Evolutionary conservation across 1,140 invertebrate genomes (phyloP).

Genomic region (Heterodera schachtii): DNA sequence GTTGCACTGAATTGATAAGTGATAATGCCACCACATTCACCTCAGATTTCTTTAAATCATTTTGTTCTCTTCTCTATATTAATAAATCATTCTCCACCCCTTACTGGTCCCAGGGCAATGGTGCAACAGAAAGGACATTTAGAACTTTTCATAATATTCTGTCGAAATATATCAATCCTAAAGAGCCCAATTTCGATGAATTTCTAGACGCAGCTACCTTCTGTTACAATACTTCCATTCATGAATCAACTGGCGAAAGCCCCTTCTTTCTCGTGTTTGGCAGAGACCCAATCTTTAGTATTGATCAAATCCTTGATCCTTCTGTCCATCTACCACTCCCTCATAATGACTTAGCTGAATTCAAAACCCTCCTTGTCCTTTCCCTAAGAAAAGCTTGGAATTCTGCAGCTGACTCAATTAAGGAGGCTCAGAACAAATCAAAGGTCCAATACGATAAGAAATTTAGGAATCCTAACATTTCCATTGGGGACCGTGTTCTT

Average conservation of each 20-base stretch:
- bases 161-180: conserved; percentile 12
- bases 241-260: conserved; percentile 18
- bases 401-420: too few relatives aligned
- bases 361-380: conserved; percentile 19
- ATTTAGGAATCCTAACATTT: too few relatives aligned
- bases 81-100: too few relatives aligned
- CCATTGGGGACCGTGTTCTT: too few relatives aligned
- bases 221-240: conserved; percentile 25
- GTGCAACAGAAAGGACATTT: too few relatives aligned
- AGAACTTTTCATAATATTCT: conserved; percentile 21
- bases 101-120: too few relatives aligned
- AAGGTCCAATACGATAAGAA: too few relatives aligned
- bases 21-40: too few relatives aligned
- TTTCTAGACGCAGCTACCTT: conserved; percentile 14
- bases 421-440: too few relatives aligned
- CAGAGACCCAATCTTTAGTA: conserved; percentile 18
- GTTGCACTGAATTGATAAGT: not conserved
- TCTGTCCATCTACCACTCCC: not conserved
- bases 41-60: too few relatives aligned
- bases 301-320: conserved; percentile 12
- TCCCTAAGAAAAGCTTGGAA: conserved; percentile 24
- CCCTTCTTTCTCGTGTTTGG: conserved; percentile 29
- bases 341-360: conserved; percentile 17
- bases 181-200: conserved; percentile 19
- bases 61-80: too few relatives aligned